These are phyloP conservation scores for Dysmachus trigonus DNA, from an alignment of 2,888 invertebrate species.

Conservation along the genomic window DNA sequence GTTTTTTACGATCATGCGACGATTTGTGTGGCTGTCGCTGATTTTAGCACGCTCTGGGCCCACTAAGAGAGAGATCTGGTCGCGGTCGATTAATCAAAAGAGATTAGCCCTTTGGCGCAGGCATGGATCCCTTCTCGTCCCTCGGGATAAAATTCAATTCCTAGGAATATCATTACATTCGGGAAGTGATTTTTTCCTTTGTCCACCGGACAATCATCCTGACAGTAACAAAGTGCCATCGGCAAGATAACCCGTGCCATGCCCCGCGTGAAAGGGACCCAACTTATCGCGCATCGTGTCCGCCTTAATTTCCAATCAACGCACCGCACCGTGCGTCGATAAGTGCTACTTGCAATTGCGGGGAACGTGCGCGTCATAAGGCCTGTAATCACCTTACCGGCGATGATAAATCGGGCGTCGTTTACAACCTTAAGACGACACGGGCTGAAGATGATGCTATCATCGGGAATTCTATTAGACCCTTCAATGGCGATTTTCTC, in stretches of 20 bases:
- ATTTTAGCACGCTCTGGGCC: not conserved
- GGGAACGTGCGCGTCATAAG: not conserved
- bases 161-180: not conserved
- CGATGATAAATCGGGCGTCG: not conserved
- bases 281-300: not conserved
- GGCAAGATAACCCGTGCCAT: not conserved
- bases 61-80: not conserved
- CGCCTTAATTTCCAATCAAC: constrained; percentile 3
- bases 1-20: constrained; percentile 7
- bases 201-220: not conserved
- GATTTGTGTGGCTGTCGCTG: not conserved
- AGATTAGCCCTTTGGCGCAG: not conserved
- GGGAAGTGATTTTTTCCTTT: not conserved
- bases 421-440: not conserved
- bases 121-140: not conserved
- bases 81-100: not conserved
- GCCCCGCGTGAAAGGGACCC: not conserved
- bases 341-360: not conserved
- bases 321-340: constrained; percentile 11
- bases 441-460: constrained; percentile 13
- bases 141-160: not conserved
- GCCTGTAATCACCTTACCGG: not conserved
- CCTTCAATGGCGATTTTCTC: not conserved
- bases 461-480: not conserved
- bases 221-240: constrained; percentile 1